Percentiles rank a stretch among this genome's conserved stretches.
Conservation (phyloP, 2,113 vertebrate genomes). For the Vombatus ursinus region DNA sequence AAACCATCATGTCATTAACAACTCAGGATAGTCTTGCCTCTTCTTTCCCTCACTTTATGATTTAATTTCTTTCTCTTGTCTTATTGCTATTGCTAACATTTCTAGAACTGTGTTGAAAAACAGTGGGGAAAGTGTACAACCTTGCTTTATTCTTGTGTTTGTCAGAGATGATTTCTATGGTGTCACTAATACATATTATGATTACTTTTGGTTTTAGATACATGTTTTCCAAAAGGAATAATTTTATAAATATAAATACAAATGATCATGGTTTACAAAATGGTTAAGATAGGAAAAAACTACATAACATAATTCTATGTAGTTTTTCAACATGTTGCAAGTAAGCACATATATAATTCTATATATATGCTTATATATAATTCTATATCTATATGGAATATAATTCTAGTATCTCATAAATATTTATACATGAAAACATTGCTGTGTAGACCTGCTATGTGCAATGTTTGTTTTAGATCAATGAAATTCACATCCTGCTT, state of each 20-base stretch:
- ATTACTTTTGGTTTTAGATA: neutral
- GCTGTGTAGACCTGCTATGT: neutral
- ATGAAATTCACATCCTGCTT: neutral
- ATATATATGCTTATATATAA: no score
- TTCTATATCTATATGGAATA: no score
- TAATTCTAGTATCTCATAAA: neutral
- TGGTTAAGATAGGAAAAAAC: neutral
- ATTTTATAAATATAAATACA: neutral
- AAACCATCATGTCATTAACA: neutral
- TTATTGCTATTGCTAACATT: neutral
- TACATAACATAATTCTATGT: neutral
- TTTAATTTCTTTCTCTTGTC: neutral
- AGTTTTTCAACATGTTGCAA: neutral
- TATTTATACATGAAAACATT: neutral
- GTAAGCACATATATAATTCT: neutral
- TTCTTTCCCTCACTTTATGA: neutral
- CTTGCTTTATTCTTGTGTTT: neutral
- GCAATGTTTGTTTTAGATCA: neutral
- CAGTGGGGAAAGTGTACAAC: no score
- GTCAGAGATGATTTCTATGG: neutral
- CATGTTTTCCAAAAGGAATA: neutral
- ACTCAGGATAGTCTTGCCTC: neutral
- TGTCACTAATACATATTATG: neutral
- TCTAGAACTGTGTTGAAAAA: neutral
- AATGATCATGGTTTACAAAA: neutral